These are phyloP conservation scores for Peromyscus aztecus DNA, from an alignment of 2,797 vertebrate species.

Conservation along the genomic window DNA sequence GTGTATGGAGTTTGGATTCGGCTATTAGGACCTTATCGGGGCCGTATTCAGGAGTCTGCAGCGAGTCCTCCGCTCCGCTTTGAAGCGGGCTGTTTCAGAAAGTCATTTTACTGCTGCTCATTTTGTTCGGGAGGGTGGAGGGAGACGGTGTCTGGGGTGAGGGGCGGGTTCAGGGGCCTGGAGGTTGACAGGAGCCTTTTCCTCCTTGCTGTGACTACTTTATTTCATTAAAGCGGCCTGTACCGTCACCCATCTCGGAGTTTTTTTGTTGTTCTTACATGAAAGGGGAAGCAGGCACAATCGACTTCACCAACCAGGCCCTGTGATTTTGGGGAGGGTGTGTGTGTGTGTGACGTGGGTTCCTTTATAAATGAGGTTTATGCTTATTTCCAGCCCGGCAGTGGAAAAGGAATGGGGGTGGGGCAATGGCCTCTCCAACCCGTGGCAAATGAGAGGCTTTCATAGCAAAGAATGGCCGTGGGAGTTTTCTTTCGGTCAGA, in stretches of 20 bases:
- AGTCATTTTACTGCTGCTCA: slow-evolving; percentile 89
- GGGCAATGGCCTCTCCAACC: slow-evolving; percentile 78
- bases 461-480: slow-evolving; percentile 82
- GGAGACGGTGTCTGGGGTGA: slow-evolving; percentile 76
- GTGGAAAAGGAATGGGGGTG: slow-evolving; percentile 80
- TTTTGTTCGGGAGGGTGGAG: slow-evolving; percentile 68
- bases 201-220: slow-evolving; percentile 16
- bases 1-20: slow-evolving; percentile 78
- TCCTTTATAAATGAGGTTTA: slow-evolving; percentile 85
- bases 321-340: slow-evolving; percentile 50
- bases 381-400: slow-evolving; percentile 86
- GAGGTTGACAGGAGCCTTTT: slow-evolving; percentile 57
- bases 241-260: slow-evolving; percentile 63
- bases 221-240: slow-evolving; percentile 62
- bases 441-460: slow-evolving; percentile 84
- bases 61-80: slow-evolving; percentile 86
- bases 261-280: slow-evolving; percentile 84
- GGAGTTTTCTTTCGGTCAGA: slow-evolving; percentile 87
- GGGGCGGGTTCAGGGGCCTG: slow-evolving; percentile 54
- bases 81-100: slow-evolving; percentile 88
- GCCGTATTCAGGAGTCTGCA: slow-evolving; percentile 87
- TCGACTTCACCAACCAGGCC: slow-evolving; percentile 80
- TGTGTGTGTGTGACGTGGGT: slow-evolving; percentile 81
- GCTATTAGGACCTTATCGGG: slow-evolving; percentile 89
- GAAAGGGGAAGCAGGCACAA: slow-evolving; percentile 81